Conservation (phyloP, 2,888 invertebrate genomes). For the Portevinia maculata region DNA sequence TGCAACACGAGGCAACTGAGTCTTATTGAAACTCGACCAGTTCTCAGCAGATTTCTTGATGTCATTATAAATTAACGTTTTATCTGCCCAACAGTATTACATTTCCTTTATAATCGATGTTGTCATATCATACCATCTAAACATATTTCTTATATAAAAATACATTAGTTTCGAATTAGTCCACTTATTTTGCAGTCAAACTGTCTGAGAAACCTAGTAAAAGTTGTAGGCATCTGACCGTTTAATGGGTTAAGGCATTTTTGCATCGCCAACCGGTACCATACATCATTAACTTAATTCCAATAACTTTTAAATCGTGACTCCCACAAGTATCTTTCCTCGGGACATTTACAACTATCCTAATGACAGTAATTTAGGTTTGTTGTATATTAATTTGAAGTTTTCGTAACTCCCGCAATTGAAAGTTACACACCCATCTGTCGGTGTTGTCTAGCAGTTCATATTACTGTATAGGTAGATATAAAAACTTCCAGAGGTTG, state of each 20-base stretch:
- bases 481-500: slow-evolving; percentile 44
- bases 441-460: slow-evolving; percentile 38
- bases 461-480: slow-evolving; percentile 48
- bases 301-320: slow-evolving; percentile 68
- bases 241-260: slow-evolving; percentile 53
- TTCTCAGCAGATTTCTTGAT: no score
- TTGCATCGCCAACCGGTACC: slow-evolving; percentile 48
- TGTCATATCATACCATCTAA: not conserved
- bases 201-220: slow-evolving; percentile 26
- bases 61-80: no score
- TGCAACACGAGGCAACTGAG: no score
- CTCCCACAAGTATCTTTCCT: slow-evolving; percentile 56
- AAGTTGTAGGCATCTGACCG: slow-evolving; percentile 54
- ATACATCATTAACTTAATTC: slow-evolving; percentile 66
- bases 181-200: slow-evolving; percentile 21
- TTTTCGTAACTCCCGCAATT: slow-evolving; percentile 62
- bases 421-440: slow-evolving; percentile 69
- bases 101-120: not conserved
- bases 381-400: slow-evolving; percentile 62
- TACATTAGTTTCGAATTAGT: not conserved
- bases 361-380: slow-evolving; percentile 68
- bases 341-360: slow-evolving; percentile 59
- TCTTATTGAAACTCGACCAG: no score
- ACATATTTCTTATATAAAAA: not conserved
- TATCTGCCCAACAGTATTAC: no score